Evolutionary conservation across 64 coral and sea anemone genomes (phyloP).

Genomic region (Pocillopora verrucosa): DNA sequence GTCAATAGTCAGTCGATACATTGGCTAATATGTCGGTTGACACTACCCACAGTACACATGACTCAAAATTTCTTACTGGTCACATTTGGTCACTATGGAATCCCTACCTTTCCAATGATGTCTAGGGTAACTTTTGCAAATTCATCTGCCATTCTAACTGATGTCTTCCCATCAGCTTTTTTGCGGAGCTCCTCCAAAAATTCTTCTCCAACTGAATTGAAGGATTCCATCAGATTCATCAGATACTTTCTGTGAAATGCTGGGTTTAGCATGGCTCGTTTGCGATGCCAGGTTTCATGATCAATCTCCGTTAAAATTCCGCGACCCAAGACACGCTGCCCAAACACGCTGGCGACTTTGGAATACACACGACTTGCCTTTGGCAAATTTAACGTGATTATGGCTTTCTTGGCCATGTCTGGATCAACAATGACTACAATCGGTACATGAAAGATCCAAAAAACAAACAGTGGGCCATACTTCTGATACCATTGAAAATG

Average conservation of each 20-base stretch:
- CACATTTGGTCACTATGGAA: no score
- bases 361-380: slow-evolving; percentile 37
- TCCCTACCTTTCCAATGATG: slow-evolving; percentile 79
- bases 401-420: slow-evolving; percentile 54
- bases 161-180: slow-evolving; percentile 65
- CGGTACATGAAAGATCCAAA: slow-evolving; percentile 58
- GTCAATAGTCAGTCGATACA: no score
- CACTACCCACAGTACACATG: no score
- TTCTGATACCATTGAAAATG: slow-evolving; percentile 52
- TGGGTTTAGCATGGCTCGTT: slow-evolving; percentile 61
- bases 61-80: no score
- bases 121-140: slow-evolving; percentile 82
- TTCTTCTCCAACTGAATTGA: slow-evolving; percentile 57
- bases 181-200: slow-evolving; percentile 64
- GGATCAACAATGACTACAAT: slow-evolving; percentile 31
- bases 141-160: slow-evolving; percentile 61
- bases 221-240: slow-evolving; percentile 69
- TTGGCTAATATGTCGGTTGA: no score
- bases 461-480: slow-evolving; percentile 26
- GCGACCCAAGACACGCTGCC: slow-evolving; percentile 19
- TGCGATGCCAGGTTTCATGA: slow-evolving; percentile 56
- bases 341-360: slow-evolving; percentile 27
- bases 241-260: slow-evolving; percentile 79
- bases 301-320: slow-evolving; percentile 56
- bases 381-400: slow-evolving; percentile 47